Percentiles rank a stretch among this genome's conserved stretches.
phyloP scores from a whole-genome alignment of 2,113 vertebrate species.

The Gobio gobio region DNA sequence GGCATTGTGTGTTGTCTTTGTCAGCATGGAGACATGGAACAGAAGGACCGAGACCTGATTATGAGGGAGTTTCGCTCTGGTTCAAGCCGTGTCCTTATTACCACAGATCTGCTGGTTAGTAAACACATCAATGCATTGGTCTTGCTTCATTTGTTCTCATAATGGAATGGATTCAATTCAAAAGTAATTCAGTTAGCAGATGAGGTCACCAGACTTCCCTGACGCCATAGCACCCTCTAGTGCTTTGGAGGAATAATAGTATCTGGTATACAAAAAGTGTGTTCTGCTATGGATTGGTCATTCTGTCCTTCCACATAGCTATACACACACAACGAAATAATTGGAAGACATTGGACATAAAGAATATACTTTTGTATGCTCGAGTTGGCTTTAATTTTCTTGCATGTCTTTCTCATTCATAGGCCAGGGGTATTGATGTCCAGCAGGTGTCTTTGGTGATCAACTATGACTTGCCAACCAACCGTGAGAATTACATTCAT shows the following conservation, averaged over 20 bases:
- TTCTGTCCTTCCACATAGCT: neutral
- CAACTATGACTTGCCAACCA: slow-evolving; percentile 81
- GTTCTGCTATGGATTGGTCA: slow-evolving; percentile 17
- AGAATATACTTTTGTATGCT: neutral
- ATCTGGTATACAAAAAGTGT: slow-evolving; percentile 21
- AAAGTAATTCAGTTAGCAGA: neutral
- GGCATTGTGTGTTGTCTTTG: neutral
- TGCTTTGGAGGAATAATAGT: slow-evolving; percentile 27
- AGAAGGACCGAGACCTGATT: slow-evolving; percentile 92
- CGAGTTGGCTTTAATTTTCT: too few relatives aligned
- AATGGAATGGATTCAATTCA: neutral
- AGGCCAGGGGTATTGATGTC: slow-evolving; percentile 89
- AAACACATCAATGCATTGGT: neutral
- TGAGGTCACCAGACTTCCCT: slow-evolving; percentile 1
- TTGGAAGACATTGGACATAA: neutral
- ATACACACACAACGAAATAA: neutral
- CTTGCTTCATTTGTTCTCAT: neutral
- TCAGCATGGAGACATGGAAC: slow-evolving; percentile 92
- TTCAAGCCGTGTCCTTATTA: slow-evolving; percentile 89
- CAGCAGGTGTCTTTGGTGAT: slow-evolving; percentile 81
- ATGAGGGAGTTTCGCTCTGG: slow-evolving; percentile 90
- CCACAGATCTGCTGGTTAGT: slow-evolving; percentile 88
- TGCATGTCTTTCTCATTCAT: slow-evolving; percentile 19
- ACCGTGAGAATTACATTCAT: slow-evolving; percentile 88
- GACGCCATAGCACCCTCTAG: slow-evolving; percentile 6